Percentiles rank a stretch among this genome's conserved stretches.
phyloP scores from a whole-genome alignment of 2,113 vertebrate genomes.

The Phalacrocorax aristotelis region DNA sequence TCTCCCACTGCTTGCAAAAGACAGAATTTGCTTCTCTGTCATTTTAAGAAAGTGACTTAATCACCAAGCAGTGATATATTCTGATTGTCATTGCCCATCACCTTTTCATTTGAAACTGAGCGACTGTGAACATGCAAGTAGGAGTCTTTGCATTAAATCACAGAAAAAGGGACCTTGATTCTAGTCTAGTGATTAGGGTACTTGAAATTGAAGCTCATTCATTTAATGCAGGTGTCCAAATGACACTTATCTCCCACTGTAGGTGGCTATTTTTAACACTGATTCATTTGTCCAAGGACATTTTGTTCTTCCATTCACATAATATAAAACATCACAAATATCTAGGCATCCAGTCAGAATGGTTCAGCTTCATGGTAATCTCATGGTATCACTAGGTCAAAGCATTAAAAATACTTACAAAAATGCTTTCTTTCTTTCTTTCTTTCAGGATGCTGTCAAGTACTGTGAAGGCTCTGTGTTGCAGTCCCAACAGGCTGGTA shows the following conservation, averaged over 20 bases:
- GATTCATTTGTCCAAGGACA: neutral
- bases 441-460: neutral
- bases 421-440: neutral
- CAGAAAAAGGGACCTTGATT: neutral
- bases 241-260: constrained; percentile 9
- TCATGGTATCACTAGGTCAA: neutral
- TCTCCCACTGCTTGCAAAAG: neutral
- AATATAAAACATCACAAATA: neutral
- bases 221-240: constrained; percentile 39
- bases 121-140: neutral
- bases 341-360: neutral
- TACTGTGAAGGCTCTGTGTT: neutral
- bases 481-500: neutral
- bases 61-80: neutral
- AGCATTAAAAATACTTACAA: neutral
- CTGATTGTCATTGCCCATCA: neutral
- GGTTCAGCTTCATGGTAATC: neutral
- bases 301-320: neutral
- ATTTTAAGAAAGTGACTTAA: neutral
- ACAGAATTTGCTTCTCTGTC: neutral
- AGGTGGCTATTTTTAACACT: constrained; percentile 31
- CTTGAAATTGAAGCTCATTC: constrained; percentile 42
- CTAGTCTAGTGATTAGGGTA: neutral
- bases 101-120: neutral
- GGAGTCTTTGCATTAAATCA: neutral